Conservation (phyloP, 2,797 vertebrate species). For the Diglossa cyanea region DNA sequence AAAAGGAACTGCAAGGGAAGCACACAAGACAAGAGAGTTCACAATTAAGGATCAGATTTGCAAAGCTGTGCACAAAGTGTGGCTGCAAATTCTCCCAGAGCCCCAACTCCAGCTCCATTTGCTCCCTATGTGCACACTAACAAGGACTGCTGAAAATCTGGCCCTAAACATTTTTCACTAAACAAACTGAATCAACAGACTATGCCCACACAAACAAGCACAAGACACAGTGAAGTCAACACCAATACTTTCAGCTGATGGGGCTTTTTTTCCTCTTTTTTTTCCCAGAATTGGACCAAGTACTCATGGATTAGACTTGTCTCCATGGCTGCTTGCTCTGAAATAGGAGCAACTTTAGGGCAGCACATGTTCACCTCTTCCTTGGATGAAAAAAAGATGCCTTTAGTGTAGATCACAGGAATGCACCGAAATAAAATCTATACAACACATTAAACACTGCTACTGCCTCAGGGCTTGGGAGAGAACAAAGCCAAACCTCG, state of each 20-base stretch:
- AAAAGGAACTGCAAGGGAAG: conserved; percentile 35
- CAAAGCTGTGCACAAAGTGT: not conserved
- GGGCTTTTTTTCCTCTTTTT: not conserved
- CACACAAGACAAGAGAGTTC: conserved; percentile 26
- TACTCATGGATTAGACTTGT: not conserved
- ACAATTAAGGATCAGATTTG: conserved; percentile 16
- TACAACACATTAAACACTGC: conserved; percentile 39
- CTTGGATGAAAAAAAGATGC: conserved; percentile 13
- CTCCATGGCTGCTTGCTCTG: conserved; percentile 17
- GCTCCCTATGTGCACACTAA: not conserved
- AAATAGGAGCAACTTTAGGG: not conserved
- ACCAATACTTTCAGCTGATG: conserved; percentile 49
- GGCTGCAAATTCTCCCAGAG: conserved; percentile 8
- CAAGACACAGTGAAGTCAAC: conserved; percentile 57
- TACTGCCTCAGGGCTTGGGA: conserved; percentile 35
- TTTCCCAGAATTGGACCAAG: not conserved
- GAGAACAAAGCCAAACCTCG: conserved; percentile 23
- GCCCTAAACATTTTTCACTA: conserved; percentile 34
- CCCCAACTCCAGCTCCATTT: not conserved
- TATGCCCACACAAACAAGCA: conserved; percentile 60
- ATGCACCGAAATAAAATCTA: conserved; percentile 47
- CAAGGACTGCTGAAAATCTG: conserved; percentile 25
- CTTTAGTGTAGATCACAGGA: conserved; percentile 42
- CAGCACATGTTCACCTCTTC: conserved; percentile 42
- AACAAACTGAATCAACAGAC: conserved; percentile 51